Conservation (phyloP, 2,113 vertebrate species). For the Xiphophorus couchianus region DNA sequence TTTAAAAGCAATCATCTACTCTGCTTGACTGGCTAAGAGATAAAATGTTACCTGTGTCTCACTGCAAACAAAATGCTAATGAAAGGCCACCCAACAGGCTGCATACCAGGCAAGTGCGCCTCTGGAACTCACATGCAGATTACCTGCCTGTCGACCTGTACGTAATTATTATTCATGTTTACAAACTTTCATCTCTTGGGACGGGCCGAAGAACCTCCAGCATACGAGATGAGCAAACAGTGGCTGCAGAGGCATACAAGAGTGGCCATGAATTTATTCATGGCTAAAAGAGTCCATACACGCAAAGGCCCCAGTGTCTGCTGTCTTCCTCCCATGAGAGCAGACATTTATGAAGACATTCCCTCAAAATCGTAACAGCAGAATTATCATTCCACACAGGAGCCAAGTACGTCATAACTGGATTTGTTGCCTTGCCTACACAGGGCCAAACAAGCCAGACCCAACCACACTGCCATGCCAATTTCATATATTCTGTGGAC, state of each 20-base stretch:
- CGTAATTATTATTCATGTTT: conserved; percentile 86
- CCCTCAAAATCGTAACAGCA: conserved; percentile 73
- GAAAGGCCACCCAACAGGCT: conserved; percentile 55
- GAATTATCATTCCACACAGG: conserved; percentile 73
- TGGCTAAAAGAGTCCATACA: conserved; percentile 62
- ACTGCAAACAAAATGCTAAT: conserved; percentile 76
- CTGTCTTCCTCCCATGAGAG: conserved; percentile 63
- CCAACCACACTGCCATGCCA: conserved; percentile 2
- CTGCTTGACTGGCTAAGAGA: conserved; percentile 67
- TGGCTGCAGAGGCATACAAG: conserved; percentile 50
- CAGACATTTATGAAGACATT: conserved; percentile 82
- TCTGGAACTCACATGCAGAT: conserved; percentile 76
- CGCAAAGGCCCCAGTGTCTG: conserved; percentile 35
- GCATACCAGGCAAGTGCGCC: conserved; percentile 50
- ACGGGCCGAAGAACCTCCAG: conserved; percentile 58
- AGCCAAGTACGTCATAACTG: conserved; percentile 64
- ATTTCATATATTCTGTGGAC: conserved; percentile 6
- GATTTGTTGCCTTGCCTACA: conserved; percentile 56
- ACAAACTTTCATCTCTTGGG: conserved; percentile 82
- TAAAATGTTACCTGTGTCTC: conserved; percentile 64
- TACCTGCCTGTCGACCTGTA: conserved; percentile 78
- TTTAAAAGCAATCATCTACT: conserved; percentile 71
- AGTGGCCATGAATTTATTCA: conserved; percentile 82
- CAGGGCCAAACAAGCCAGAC: conserved; percentile 17
- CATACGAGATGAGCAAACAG: conserved; percentile 78